A percentile compares a stretch with the other conserved stretches of the same genome.
Evolutionary conservation across 2,113 vertebrate species (phyloP).

Genomic region (Tragulus kanchil): DNA sequence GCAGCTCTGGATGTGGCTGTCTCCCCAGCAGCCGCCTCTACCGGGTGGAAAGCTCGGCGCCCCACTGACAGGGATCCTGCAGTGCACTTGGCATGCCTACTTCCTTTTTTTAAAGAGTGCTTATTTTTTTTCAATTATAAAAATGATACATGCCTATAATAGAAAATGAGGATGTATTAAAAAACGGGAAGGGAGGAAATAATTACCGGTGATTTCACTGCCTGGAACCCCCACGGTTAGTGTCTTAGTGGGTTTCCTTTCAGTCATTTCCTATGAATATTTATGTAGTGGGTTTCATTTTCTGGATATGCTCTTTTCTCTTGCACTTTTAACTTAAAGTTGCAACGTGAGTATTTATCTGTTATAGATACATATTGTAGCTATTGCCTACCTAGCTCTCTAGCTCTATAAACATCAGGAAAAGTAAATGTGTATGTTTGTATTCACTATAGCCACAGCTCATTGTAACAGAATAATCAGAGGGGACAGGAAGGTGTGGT

Average conservation of each 20-base stretch:
- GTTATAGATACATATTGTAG: background rate
- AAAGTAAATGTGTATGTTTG: background rate
- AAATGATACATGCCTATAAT: slow-evolving; percentile 70
- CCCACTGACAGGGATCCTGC: background rate
- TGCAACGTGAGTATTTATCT: background rate
- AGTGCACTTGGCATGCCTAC: background rate
- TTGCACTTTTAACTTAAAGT: slow-evolving; percentile 57
- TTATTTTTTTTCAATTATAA: slow-evolving; percentile 80
- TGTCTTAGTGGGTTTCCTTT: slow-evolving; percentile 50
- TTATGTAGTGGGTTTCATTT: slow-evolving; percentile 41
- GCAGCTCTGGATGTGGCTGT: background rate
- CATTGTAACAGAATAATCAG: background rate
- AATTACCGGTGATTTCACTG: slow-evolving; percentile 60
- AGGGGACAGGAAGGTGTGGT: background rate
- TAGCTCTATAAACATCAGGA: background rate
- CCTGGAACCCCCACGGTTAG: slow-evolving; percentile 51
- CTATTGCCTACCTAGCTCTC: background rate
- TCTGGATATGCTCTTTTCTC: background rate
- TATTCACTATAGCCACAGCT: background rate
- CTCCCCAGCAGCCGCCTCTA: slow-evolving; percentile 19
- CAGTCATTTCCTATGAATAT: slow-evolving; percentile 57
- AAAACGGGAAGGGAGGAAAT: slow-evolving; percentile 67
- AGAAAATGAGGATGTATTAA: slow-evolving; percentile 78
- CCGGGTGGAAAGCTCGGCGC: slow-evolving; percentile 10
- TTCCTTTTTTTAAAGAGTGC: slow-evolving; percentile 19